Conservation (phyloP, 2,888 invertebrate genomes). For the Machimus atricapillus region DNA sequence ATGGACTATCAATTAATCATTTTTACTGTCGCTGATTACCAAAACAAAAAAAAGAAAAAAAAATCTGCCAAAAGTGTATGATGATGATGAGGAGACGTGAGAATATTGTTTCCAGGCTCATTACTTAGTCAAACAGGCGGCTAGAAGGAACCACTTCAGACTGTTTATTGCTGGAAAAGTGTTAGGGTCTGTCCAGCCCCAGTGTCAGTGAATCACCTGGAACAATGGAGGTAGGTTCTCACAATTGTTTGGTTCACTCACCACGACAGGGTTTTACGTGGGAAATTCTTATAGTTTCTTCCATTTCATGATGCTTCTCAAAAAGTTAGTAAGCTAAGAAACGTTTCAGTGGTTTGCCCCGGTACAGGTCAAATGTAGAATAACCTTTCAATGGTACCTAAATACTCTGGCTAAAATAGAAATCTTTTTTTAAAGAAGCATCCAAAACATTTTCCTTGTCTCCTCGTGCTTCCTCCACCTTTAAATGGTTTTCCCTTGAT, state of each 20-base stretch:
- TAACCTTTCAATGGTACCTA: conserved; percentile 23
- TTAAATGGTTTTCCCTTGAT: conserved; percentile 34
- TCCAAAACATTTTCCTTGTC: conserved; percentile 27
- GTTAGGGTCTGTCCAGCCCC: neutral
- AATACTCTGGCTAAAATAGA: conserved; percentile 22
- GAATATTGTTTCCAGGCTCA: conserved; percentile 4
- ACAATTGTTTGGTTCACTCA: conserved; percentile 28
- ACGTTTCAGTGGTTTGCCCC: neutral
- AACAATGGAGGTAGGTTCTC: conserved; percentile 29
- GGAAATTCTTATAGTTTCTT: conserved; percentile 10
- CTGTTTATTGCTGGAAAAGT: conserved; percentile 12
- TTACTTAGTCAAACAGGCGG: conserved; percentile 24
- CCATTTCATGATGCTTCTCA: neutral
- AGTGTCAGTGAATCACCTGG: neutral
- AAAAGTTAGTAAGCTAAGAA: neutral
- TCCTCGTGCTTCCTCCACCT: neutral
- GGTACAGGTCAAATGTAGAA: neutral
- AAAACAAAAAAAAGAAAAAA: neutral
- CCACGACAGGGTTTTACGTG: neutral
- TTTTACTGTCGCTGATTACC: conserved; percentile 15
- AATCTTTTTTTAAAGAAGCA: conserved; percentile 6
- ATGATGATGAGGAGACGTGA: neutral
- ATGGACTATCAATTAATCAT: conserved; percentile 23
- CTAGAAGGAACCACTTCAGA: neutral
- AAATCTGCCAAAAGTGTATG: neutral